These are phyloP conservation scores for Aldrovandia affinis DNA, from an alignment of 2,797 vertebrate species.

Conservation along the genomic window DNA sequence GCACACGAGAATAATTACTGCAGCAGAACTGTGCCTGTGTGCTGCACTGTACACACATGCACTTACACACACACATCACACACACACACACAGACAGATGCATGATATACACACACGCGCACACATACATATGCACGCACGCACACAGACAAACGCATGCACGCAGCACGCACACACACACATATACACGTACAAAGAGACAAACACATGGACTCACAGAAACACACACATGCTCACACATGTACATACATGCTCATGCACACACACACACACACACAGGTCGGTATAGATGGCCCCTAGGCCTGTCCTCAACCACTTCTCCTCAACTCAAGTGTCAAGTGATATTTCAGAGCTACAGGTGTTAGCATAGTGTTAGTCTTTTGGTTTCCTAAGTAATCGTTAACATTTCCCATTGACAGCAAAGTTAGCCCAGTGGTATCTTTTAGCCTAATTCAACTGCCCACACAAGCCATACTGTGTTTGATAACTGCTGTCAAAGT, in stretches of 20 bases:
- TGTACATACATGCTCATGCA: conserved; percentile 33
- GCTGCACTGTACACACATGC: not conserved
- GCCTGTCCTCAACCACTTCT: not conserved
- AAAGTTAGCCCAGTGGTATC: conserved; percentile 27
- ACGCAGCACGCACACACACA: conserved; percentile 16
- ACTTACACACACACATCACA: conserved; percentile 9
- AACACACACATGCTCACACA: conserved; percentile 25
- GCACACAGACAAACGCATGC: not conserved
- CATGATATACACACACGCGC: conserved; percentile 33
- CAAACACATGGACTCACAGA: conserved; percentile 23
- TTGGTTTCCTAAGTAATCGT: conserved; percentile 67
- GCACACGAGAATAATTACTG: not conserved
- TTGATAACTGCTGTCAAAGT: conserved; percentile 26
- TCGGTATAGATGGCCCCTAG: conserved; percentile 51
- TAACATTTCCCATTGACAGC: conserved; percentile 53
- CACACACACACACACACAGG: conserved; percentile 12
- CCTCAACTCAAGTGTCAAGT: not conserved
- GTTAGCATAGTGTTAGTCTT: conserved; percentile 65
- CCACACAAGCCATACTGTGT: conserved; percentile 44
- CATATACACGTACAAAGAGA: conserved; percentile 34
- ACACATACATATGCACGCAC: not conserved
- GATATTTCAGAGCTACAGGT: conserved; percentile 22
- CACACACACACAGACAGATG: too few species aligned
- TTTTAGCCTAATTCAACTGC: conserved; percentile 35
- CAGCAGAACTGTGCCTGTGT: not conserved